Base-by-base conservation (phyloP, 2,888 invertebrate species). In the Dinocampus coccinellae region DNA sequence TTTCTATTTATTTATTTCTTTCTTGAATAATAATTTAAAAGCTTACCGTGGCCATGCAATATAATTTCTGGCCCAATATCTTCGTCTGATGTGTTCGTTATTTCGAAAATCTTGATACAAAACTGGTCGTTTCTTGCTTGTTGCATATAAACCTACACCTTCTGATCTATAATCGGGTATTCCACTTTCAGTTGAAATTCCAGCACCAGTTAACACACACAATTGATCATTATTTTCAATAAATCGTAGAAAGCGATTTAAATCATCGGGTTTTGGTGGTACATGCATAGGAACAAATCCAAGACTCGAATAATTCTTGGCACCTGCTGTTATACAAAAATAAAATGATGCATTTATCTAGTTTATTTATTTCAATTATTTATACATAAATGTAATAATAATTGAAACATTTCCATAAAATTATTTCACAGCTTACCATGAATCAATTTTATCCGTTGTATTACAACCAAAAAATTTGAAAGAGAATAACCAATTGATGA, bases 11-110 rank as follows among this genome's bases (percentile, higher is more conserved):
- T 9, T 57, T 26, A 22, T 62, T 63, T 58, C 36, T 13, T 36
- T 60, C 29, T 24, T 13, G 16, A 2, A 60, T 34, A 16, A 33
- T 55, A 3, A 62, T 33, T 58, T 42, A 24, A 20, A 57, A 42
- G 67, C n/a, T 33, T 72, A 88, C 81, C 83, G 84, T 61, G 92
- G 92, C 98, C 98, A 99, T 0, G 96, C 98, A 11, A 97, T 90
- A 88, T 92, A 99, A 88, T 98, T 99, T 77, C 99, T 91, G 0
- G 98, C 97, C 99, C 98, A 99, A 84, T 97, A 98, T 67, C 97
- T 90, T 86, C 93, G 92, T 67, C 97, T 90, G 0, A 91, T 89
- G 76, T 89, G 87, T 2, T 91, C 88, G 34, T 91, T 93, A 77
- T 91, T 91, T 0, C 94, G 87, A 89, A 97, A 98, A 76, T 97